phyloP scores from a whole-genome alignment of 2,113 vertebrate genomes.

The Uropsilus gracilis region DNA sequence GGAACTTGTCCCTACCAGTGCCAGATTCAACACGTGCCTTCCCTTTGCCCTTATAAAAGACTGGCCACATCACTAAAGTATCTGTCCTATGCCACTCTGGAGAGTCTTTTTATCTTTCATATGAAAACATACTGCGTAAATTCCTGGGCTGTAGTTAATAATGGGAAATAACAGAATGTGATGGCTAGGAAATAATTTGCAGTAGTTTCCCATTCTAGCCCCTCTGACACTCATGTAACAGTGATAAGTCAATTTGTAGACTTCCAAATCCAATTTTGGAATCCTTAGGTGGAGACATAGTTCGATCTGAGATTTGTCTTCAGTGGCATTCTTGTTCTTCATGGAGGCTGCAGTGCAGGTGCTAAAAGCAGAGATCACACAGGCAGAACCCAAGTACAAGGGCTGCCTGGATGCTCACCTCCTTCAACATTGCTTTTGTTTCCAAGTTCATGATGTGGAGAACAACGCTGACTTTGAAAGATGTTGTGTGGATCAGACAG shows the following conservation, averaged over 20 bases:
- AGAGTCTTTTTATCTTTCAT: not conserved
- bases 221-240: not conserved
- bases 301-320: not conserved
- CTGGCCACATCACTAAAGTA: not conserved
- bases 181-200: not conserved
- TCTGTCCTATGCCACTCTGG: not conserved
- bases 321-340: not conserved
- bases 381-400: not conserved
- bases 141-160: not conserved
- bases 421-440: not conserved
- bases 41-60: not conserved
- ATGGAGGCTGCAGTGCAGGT: rapidly evolving
- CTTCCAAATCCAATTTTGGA: not conserved
- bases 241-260: not conserved
- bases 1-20: not conserved
- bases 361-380: not conserved
- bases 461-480: not conserved
- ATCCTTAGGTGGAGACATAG: not conserved
- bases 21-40: not conserved
- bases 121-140: not conserved
- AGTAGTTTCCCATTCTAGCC: not conserved
- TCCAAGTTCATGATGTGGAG: not conserved
- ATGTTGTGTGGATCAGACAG: not conserved
- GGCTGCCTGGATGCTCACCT: not conserved
- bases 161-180: not conserved